phyloP scores from a whole-genome alignment of 2,888 invertebrate species.

The Lumbricus terrestris region DNA sequence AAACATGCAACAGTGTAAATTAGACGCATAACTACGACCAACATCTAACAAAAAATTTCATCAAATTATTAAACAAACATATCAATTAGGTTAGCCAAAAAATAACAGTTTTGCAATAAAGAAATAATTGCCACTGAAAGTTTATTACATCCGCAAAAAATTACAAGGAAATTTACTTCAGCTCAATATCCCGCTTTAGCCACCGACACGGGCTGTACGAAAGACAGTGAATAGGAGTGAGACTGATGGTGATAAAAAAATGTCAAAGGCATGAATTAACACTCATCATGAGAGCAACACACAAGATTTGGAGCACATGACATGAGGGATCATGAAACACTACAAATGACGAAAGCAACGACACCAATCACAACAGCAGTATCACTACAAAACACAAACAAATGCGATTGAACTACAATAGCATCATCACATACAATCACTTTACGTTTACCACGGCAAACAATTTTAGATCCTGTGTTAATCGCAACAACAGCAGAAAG shows the following conservation, averaged over 20 bases:
- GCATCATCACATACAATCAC: neutral
- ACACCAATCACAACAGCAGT: neutral
- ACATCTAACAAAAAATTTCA: neutral
- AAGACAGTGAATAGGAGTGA: neutral
- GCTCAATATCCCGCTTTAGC: too few relatives aligned
- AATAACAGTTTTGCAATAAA: neutral
- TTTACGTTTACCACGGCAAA: neutral
- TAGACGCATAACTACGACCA: neutral
- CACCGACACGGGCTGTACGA: neutral
- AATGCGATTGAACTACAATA: neutral
- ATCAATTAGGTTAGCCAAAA: neutral
- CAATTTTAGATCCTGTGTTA: neutral
- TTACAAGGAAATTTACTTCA: too few relatives aligned
- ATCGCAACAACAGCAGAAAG: neutral
- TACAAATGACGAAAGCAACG: neutral
- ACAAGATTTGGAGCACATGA: neutral
- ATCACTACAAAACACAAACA: neutral
- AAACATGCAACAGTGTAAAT: conserved; percentile 15
- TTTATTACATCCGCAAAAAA: too few relatives aligned
- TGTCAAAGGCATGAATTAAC: too few relatives aligned
- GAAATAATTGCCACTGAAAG: neutral
- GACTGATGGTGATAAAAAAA: too few relatives aligned
- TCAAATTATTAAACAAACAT: too few relatives aligned
- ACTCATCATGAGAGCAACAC: neutral
- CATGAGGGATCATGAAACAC: neutral